Evolutionary conservation across 2,797 vertebrate species (phyloP).

Genomic region (Chromis chromis): DNA sequence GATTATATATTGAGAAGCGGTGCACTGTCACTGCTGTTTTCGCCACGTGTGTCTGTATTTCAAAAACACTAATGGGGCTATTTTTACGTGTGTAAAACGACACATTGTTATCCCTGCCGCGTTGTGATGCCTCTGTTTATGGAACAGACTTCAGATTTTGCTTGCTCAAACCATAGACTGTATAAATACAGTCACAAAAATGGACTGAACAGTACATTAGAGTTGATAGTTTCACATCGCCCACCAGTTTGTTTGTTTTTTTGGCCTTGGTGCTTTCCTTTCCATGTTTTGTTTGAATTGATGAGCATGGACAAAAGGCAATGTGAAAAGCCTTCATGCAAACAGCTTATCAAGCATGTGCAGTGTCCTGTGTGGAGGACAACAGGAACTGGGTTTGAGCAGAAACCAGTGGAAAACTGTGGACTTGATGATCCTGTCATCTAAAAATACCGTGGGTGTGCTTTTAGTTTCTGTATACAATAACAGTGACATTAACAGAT

Average conservation of each 20-base stretch:
- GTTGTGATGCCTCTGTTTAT: slow-evolving; percentile 35
- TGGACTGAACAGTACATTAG: slow-evolving; percentile 4
- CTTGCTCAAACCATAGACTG: slow-evolving; percentile 10
- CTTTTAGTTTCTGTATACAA: slow-evolving; percentile 37
- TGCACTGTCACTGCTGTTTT: slow-evolving; percentile 32
- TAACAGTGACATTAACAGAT: slow-evolving; percentile 32
- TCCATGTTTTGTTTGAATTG: slow-evolving; percentile 56
- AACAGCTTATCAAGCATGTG: slow-evolving; percentile 73
- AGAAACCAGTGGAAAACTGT: slow-evolving; percentile 75
- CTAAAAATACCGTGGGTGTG: slow-evolving; percentile 77
- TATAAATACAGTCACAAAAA: slow-evolving; percentile 2
- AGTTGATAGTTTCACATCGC: slow-evolving; percentile 56
- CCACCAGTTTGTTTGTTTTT: slow-evolving; percentile 12
- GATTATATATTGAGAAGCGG: slow-evolving; percentile 15
- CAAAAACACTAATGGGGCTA: neutral
- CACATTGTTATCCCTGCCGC: slow-evolving; percentile 46
- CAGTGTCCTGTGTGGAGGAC: slow-evolving; percentile 72
- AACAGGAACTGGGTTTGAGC: slow-evolving; percentile 78
- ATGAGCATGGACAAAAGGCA: slow-evolving; percentile 55
- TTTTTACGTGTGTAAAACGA: slow-evolving; percentile 38
- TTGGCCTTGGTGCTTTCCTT: slow-evolving; percentile 45
- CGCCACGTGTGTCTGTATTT: slow-evolving; percentile 18
- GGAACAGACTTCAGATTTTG: slow-evolving; percentile 42
- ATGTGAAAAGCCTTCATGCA: slow-evolving; percentile 50
- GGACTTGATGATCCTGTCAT: slow-evolving; percentile 70